Conservation (phyloP, 1,140 invertebrate genomes). For the Drosophila paulistorum region DNA sequence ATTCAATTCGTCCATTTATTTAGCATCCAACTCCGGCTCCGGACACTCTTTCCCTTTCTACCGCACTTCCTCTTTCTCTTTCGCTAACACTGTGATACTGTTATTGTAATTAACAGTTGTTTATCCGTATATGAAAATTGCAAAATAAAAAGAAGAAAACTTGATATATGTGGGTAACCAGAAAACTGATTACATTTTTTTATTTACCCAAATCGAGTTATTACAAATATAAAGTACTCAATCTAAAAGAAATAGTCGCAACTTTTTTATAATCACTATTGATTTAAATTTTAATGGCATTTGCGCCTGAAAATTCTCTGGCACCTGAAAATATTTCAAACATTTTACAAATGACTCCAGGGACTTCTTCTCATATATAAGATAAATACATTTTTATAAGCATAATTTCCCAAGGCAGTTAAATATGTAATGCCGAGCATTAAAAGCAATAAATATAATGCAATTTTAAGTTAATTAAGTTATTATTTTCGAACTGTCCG, state of each 20-base stretch:
- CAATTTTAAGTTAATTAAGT: no score
- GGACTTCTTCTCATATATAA: no score
- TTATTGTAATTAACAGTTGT: conserved; percentile 55
- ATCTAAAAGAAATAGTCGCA: background rate
- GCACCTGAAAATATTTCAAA: no score
- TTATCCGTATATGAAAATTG: conserved; percentile 7
- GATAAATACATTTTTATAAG: no score
- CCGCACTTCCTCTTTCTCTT: background rate
- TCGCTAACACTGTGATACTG: conserved; percentile 6
- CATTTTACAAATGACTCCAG: no score
- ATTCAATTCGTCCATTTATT: conserved; percentile 54
- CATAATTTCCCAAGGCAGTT: no score
- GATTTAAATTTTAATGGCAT: no score
- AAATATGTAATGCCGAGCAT: no score
- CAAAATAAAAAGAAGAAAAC: background rate
- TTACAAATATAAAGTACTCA: background rate
- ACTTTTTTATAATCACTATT: no score
- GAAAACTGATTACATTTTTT: conserved; percentile 7
- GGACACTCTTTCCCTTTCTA: background rate
- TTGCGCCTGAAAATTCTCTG: no score
- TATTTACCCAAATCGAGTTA: conserved; percentile 6
- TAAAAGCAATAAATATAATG: no score
- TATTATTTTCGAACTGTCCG: no score
- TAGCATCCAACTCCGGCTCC: background rate
- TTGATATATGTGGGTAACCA: conserved; percentile 5